Evolutionary conservation across 2,113 vertebrate genomes (phyloP).

Genomic region (Trematomus loennbergii): DNA sequence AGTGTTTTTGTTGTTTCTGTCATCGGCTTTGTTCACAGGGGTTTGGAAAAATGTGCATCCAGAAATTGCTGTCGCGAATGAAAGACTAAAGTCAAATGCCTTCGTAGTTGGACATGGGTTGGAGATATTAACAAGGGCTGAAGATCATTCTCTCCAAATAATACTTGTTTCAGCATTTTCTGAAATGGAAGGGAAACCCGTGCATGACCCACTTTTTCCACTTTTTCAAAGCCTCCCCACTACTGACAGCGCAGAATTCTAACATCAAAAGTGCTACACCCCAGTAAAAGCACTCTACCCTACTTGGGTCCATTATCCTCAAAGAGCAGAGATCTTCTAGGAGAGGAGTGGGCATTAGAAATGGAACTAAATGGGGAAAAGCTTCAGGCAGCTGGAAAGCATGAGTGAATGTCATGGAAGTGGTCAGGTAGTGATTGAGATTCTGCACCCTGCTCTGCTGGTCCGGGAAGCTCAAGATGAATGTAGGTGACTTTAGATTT

Average conservation of each 20-base stretch:
- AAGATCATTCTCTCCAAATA: conserved; percentile 4
- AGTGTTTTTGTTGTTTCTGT: conserved; percentile 1
- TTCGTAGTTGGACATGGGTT: not conserved
- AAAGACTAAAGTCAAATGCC: conserved; percentile 14
- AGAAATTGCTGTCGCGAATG: not conserved
- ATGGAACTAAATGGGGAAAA: conserved; percentile 28
- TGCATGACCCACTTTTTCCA: conserved; percentile 47
- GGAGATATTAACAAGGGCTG: not conserved
- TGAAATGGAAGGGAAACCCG: conserved; percentile 2
- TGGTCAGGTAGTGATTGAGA: conserved; percentile 54
- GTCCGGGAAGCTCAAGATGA: conserved; percentile 42
- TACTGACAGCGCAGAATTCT: conserved; percentile 6
- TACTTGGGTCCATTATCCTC: conserved; percentile 25
- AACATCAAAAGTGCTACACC: conserved; percentile 35
- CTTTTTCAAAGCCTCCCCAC: conserved; percentile 18
- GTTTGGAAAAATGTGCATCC: conserved; percentile 9
- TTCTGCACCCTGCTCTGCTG: conserved; percentile 39
- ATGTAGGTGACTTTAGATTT: conserved; percentile 59
- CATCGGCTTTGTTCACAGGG: not conserved
- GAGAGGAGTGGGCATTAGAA: not conserved
- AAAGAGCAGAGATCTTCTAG: conserved; percentile 24
- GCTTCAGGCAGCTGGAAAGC: conserved; percentile 22
- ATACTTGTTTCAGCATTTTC: conserved; percentile 5
- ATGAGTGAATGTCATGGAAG: conserved; percentile 35
- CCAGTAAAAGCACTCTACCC: conserved; percentile 24